These are phyloP conservation scores for Dasyprocta punctata DNA, from an alignment of 2,113 vertebrate species.

Conservation along the genomic window DNA sequence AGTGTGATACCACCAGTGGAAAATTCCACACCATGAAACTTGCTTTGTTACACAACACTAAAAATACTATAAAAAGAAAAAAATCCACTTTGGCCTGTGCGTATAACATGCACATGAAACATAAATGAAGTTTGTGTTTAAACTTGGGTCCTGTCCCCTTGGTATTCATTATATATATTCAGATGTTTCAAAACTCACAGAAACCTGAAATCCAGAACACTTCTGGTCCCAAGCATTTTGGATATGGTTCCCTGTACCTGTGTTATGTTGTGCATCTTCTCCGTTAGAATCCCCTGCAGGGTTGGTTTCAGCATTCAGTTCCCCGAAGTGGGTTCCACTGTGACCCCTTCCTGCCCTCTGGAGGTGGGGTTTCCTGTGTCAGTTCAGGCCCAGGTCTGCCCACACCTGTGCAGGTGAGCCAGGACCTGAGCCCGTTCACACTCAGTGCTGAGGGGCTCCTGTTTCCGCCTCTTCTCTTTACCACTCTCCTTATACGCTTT, in stretches of 20 bases:
- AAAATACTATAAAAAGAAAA: too few species aligned
- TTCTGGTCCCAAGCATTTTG: neutral
- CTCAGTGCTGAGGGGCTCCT: too few species aligned
- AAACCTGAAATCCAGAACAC: neutral
- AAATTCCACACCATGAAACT: neutral
- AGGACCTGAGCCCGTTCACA: neutral
- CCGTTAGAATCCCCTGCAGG: neutral
- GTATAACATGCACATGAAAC: neutral
- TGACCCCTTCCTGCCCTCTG: neutral
- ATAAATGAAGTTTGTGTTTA: neutral
- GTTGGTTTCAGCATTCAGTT: neutral
- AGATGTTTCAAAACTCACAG: neutral
- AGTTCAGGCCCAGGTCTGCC: neutral
- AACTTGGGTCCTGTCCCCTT: neutral
- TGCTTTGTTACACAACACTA: neutral
- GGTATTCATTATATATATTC: neutral
- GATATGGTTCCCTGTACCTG: neutral
- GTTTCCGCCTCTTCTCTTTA: neutral
- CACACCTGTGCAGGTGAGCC: neutral
- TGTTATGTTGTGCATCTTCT: too few species aligned
- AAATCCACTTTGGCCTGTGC: neutral
- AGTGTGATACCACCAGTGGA: neutral
- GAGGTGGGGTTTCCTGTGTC: neutral
- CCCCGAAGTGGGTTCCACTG: rapidly evolving
- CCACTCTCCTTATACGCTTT: too few species aligned